Base-by-base conservation (phyloP, 2,113 vertebrate species). In the Dipodomys merriami region DNA sequence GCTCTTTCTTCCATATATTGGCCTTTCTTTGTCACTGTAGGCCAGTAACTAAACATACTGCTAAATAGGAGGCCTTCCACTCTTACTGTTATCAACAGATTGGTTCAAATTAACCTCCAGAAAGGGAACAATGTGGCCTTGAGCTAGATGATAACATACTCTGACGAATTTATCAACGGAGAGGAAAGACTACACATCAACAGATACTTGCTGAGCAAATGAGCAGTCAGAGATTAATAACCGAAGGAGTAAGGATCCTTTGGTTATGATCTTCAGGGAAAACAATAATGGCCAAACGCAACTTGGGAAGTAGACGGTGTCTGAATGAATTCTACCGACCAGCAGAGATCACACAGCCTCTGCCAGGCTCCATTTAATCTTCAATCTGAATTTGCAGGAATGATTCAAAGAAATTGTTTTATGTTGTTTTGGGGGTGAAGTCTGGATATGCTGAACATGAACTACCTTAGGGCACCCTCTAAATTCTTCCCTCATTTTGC, bases 141-240 rank as follows among this genome's bases (percentile, higher is more conserved):
- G 57, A 94, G 46, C 53, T 89, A 46, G 77, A 73, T 77, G 57
- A 89, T 82, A 89, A 88, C 7, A 39, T 80, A 83, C 89, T 71
- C 65, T 89, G 84, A 94, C 79, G 87, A 95, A 96, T 90, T 94
- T 86, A 95, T 94, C 72, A 89, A 69, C 46, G n/a, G 35, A 93
- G 16, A 68, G 53, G 30, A 92, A 72, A 7, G 30, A 83, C 46
- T 86, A 77, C 7, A 78, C 35, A 91, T 91, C 72, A 92, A 84
- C 91, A 91, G 92, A 94, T 79, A 94, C 23, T 90, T 76, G 44
- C 84, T 65, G 22, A 93, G 81, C 84, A 68, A 86, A 72, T 29
- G 69, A 86, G 83, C 30, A 92, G 69, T 88, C 15, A 33, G 81
- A 25, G 33, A 88, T 86, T 81, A 93, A 73, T 93, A 82, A 10